Conservation (phyloP, 2,113 vertebrate species). For the Bungarus multicinctus region DNA sequence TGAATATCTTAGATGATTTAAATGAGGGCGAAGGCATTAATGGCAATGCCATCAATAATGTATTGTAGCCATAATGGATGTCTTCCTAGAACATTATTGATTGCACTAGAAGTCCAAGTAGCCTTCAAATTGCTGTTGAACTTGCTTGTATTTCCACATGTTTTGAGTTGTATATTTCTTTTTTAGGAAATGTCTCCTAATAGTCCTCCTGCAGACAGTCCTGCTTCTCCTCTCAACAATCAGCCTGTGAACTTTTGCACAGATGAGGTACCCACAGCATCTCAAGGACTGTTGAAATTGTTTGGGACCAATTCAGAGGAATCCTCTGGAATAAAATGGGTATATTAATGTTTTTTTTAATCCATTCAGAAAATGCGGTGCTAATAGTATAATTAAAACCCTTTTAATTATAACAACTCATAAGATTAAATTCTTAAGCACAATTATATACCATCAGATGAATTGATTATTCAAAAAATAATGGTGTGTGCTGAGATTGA, state of each 20-base stretch:
- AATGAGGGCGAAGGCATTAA: neutral
- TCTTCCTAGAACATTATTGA: neutral
- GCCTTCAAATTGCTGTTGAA: neutral
- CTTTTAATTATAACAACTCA: neutral
- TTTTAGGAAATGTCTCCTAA: conserved; percentile 56
- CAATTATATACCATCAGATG: too few relatives aligned
- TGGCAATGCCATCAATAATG: neutral
- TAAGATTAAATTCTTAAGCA: neutral
- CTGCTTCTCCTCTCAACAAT: conserved; percentile 39
- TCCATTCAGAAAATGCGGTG: neutral
- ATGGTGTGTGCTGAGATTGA: too few relatives aligned
- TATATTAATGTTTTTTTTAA: conserved; percentile 47
- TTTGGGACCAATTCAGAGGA: conserved; percentile 81
- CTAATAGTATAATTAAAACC: neutral
- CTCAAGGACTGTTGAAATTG: conserved; percentile 85
- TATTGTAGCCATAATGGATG: neutral
- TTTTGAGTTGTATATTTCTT: neutral
- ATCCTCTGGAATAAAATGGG: conserved; percentile 81
- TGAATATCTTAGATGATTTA: neutral
- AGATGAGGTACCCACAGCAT: conserved; percentile 81
- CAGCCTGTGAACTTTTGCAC: conserved; percentile 62
- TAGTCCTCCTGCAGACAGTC: conserved; percentile 59
- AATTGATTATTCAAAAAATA: too few relatives aligned
- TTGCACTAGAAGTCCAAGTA: neutral
- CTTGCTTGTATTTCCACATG: neutral